Conservation (phyloP, 2,113 vertebrate genomes). For the Gambusia holbrooki region DNA sequence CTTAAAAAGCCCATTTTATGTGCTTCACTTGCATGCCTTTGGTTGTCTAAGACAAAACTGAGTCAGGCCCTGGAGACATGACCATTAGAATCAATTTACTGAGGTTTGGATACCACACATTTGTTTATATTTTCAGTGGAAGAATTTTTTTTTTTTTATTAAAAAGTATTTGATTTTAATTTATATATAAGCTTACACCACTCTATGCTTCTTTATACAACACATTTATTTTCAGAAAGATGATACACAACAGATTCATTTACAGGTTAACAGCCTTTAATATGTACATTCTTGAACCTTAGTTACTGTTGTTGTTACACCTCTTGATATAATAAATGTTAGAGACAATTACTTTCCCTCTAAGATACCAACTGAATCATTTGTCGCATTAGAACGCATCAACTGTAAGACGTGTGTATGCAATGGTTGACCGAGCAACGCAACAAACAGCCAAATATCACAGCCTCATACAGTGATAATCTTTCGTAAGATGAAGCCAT, state of each 20-base stretch:
- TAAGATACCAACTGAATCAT: constrained; percentile 29
- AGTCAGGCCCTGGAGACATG: not conserved
- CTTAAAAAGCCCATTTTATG: constrained; percentile 13
- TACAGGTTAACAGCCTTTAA: constrained; percentile 48
- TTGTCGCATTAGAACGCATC: constrained; percentile 26
- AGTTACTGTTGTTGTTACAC: constrained; percentile 42
- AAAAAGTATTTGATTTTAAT: constrained; percentile 11
- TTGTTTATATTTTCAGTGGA: not conserved
- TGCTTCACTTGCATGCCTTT: not conserved
- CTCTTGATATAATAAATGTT: constrained; percentile 10
- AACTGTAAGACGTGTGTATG: not conserved
- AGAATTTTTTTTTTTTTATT: not conserved
- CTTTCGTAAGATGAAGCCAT: constrained; percentile 35
- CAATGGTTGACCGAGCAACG: constrained; percentile 36
- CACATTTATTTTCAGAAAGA: constrained; percentile 23
- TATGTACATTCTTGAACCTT: constrained; percentile 50
- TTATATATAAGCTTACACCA: not conserved
- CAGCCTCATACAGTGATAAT: not conserved
- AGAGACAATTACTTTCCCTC: constrained; percentile 30
- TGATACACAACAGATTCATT: constrained; percentile 14
- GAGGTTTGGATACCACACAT: not conserved
- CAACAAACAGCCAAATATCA: constrained; percentile 23
- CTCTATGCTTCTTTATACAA: not conserved
- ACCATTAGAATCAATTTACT: constrained; percentile 3
- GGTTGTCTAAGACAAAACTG: not conserved